A percentile compares a stretch with the other conserved stretches of the same genome.
Conservation (phyloP, 2,888 invertebrate genomes). For the Odontocerum albicorne region DNA sequence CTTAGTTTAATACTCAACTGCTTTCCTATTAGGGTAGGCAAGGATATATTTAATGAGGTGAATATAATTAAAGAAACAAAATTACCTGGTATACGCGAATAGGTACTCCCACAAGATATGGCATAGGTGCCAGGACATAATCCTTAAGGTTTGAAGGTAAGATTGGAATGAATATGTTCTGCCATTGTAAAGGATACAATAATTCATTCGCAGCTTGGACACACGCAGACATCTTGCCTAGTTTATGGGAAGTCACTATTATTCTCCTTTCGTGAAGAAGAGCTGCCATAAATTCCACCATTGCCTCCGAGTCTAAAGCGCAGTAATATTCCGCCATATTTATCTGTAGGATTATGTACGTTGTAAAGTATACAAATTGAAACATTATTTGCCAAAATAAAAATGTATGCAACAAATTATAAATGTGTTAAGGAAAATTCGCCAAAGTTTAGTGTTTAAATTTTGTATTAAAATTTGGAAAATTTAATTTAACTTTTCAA, state of each 20-base stretch:
- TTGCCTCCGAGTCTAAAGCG: constrained; percentile 91
- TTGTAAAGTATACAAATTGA: no score
- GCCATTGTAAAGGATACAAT: constrained; percentile 98
- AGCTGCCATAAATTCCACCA: constrained; percentile 95
- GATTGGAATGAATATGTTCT: constrained; percentile 97
- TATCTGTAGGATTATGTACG: no score
- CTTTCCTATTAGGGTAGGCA: neutral
- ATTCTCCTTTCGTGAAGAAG: constrained; percentile 93
- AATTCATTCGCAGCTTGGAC: constrained; percentile 93
- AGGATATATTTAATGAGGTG: neutral
- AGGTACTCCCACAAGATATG: constrained; percentile 95
- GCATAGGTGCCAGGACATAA: constrained; percentile 95
- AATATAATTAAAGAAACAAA: constrained; percentile 38
- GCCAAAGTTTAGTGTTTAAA: no score
- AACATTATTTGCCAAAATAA: no score
- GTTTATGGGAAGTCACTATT: constrained; percentile 86
- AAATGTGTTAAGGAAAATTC: no score
- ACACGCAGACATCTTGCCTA: constrained; percentile 88
- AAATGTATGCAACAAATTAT: no score
- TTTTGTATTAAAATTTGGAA: no score
- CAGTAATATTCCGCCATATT: constrained; percentile 97
- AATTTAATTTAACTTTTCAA: no score
- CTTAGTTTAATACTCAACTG: no score
- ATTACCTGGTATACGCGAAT: constrained; percentile 76
- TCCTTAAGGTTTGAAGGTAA: constrained; percentile 87